These are phyloP conservation scores for Alsophila aescularia DNA, from an alignment of 2,888 invertebrate genomes.

Conservation along the genomic window DNA sequence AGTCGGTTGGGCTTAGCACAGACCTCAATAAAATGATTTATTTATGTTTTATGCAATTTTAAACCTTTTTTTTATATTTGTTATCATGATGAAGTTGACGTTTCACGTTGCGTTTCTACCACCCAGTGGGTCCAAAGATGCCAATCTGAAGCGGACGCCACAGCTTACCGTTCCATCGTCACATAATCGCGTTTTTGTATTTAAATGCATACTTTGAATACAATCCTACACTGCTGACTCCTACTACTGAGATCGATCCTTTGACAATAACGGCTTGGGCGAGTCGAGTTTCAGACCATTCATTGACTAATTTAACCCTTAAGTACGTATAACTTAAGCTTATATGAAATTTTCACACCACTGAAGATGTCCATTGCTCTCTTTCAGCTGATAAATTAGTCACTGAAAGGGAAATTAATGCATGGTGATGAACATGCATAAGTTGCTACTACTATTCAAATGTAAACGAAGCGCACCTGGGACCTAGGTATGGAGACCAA, in stretches of 20 bases:
- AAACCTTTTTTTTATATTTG: too few species aligned
- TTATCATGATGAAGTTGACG: too few species aligned
- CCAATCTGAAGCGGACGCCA: slow-evolving; percentile 70
- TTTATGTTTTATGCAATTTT: too few species aligned
- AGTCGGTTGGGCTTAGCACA: too few species aligned
- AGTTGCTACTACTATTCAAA: too few species aligned
- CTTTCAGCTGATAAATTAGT: slow-evolving; percentile 52
- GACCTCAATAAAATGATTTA: too few species aligned
- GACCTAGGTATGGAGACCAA: too few species aligned
- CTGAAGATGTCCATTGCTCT: slow-evolving; percentile 60
- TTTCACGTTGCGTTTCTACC: too few species aligned
- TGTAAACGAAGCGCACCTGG: too few species aligned
- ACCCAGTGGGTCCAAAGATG: slow-evolving; percentile 65
- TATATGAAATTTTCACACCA: slow-evolving; percentile 57
- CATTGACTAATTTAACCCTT: neutral
- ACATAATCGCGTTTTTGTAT: slow-evolving; percentile 83
- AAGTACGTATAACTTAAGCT: neutral
- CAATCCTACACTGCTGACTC: too few species aligned
- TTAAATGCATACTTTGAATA: slow-evolving; percentile 82
- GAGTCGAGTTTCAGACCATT: slow-evolving; percentile 41
- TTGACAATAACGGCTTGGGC: slow-evolving; percentile 71
- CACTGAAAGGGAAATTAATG: neutral
- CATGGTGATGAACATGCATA: neutral
- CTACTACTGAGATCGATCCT: slow-evolving; percentile 72
- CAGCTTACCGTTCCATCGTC: slow-evolving; percentile 74